Conservation (phyloP, 2,113 vertebrate species). For the Zosterops japonicus region DNA sequence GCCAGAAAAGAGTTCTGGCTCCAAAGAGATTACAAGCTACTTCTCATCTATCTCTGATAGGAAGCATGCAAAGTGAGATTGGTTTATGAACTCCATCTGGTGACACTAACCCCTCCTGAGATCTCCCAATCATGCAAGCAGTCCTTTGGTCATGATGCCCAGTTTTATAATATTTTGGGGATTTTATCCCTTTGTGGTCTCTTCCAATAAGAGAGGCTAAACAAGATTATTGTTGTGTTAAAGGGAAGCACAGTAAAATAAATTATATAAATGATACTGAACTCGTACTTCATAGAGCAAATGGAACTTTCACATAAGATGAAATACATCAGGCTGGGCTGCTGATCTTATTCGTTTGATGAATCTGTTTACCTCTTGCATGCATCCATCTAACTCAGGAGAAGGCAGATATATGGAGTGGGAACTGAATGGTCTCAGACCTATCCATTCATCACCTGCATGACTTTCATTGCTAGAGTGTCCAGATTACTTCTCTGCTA, state of each 20-base stretch:
- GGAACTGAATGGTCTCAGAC: not conserved
- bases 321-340: slow-evolving; percentile 3
- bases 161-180: not conserved
- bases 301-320: not conserved
- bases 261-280: not conserved
- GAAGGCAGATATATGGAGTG: slow-evolving; percentile 7
- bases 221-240: not conserved
- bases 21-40: not conserved
- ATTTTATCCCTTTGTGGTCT: not conserved
- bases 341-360: slow-evolving; percentile 41
- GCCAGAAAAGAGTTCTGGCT: not conserved
- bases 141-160: not conserved
- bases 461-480: not conserved
- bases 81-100: not conserved
- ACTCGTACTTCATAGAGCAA: not conserved
- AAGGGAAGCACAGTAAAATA: not conserved
- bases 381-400: not conserved
- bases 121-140: not conserved
- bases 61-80: not conserved
- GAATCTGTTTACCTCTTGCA: slow-evolving; percentile 29
- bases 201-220: not conserved
- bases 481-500: not conserved
- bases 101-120: not conserved
- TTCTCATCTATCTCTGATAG: not conserved
- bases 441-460: not conserved